Percentiles rank a stretch among this genome's conserved stretches.
Conservation (phyloP, 1,140 invertebrate genomes). For the Drosophila teissieri region DNA sequence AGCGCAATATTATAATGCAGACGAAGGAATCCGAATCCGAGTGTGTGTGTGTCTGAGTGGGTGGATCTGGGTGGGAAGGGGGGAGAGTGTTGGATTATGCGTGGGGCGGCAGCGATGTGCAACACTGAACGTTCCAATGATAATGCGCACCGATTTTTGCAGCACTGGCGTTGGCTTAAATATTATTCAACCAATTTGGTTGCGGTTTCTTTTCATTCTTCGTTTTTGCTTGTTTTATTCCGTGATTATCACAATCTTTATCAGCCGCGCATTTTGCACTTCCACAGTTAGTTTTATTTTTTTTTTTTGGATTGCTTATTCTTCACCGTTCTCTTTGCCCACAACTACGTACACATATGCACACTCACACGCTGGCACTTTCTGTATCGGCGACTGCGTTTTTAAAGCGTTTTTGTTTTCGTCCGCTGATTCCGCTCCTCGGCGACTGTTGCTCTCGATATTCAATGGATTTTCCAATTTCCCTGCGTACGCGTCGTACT, state of each 20-base stretch:
- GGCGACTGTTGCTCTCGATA: slow-evolving; percentile 30
- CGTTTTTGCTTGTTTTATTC: slow-evolving; percentile 4
- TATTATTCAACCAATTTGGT: slow-evolving; percentile 73
- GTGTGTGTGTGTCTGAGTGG: background rate
- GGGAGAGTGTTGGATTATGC: slow-evolving; percentile 16
- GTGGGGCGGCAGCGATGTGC: slow-evolving; percentile 34
- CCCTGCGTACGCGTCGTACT: slow-evolving; percentile 12
- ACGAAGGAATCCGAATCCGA: background rate
- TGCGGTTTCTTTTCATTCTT: slow-evolving; percentile 14
- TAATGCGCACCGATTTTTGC: slow-evolving; percentile 20
- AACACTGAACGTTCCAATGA: slow-evolving; percentile 36
- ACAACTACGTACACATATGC: slow-evolving; percentile 36
- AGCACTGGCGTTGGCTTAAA: slow-evolving; percentile 46
- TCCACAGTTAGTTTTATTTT: slow-evolving; percentile 25
- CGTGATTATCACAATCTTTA: slow-evolving; percentile 70
- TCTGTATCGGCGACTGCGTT: slow-evolving; percentile 60
- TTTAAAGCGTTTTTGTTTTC: slow-evolving; percentile 70
- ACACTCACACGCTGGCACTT: slow-evolving; percentile 62
- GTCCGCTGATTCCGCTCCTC: slow-evolving; percentile 50
- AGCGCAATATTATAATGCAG: slow-evolving; percentile 16
- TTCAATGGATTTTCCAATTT: background rate
- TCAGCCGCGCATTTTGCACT: slow-evolving; percentile 50
- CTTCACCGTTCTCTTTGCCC: slow-evolving; percentile 52
- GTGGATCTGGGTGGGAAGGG: background rate
- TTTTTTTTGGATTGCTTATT: slow-evolving; percentile 31